phyloP scores from a whole-genome alignment of 1,140 invertebrate genomes.

The Pseudobourletiella spinata region DNA sequence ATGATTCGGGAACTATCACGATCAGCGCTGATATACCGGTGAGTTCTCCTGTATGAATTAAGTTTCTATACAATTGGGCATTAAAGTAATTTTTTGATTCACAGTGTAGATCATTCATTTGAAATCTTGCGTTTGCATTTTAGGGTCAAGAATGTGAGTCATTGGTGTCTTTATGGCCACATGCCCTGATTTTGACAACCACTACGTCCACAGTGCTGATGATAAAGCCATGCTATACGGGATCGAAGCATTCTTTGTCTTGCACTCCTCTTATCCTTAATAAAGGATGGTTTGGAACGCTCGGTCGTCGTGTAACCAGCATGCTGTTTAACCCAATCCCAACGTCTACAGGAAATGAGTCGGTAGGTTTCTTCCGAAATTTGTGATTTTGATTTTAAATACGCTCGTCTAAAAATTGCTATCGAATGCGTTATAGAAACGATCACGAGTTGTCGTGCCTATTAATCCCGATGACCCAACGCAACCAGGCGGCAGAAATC shows the following conservation, averaged over 20 bases:
- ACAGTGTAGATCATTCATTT: too few relatives aligned
- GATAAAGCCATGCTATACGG: constrained; percentile 50
- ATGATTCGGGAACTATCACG: constrained; percentile 77
- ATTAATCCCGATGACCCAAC: constrained; percentile 41
- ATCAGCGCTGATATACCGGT: constrained; percentile 67
- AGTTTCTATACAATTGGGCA: too few relatives aligned
- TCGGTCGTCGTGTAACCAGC: constrained; percentile 71
- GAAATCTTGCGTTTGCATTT: too few relatives aligned
- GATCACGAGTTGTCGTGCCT: constrained; percentile 48
- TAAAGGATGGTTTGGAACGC: constrained; percentile 77
- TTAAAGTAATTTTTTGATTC: too few relatives aligned
- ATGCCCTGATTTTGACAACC: constrained; percentile 75
- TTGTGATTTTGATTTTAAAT: too few relatives aligned
- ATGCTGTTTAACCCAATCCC: constrained; percentile 76
- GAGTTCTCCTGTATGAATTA: too few relatives aligned
- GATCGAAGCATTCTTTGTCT: constrained; percentile 53
- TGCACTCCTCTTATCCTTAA: constrained; percentile 64
- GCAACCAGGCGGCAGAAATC: constrained; percentile 31
- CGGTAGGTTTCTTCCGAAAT: constrained; percentile 54
- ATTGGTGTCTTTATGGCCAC: constrained; percentile 56
- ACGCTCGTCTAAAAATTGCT: too few relatives aligned
- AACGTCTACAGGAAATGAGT: constrained; percentile 59
- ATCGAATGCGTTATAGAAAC: constrained; percentile 50
- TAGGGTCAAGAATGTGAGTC: constrained; percentile 66
- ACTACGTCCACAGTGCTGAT: constrained; percentile 80